phyloP scores from a whole-genome alignment of 2,113 vertebrate genomes.

The Suncus etruscus region DNA sequence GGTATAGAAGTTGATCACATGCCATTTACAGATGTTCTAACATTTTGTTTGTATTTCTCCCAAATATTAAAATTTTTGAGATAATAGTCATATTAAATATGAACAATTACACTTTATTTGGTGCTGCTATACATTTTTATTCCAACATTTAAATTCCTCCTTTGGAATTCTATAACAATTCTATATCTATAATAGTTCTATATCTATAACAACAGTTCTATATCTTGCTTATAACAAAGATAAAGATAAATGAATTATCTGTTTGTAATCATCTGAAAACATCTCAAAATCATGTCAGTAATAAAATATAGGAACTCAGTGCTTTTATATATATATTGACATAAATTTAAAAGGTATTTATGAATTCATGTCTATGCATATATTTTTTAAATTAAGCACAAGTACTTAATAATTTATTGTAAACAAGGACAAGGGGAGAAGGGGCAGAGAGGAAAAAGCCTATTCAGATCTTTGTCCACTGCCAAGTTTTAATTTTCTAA shows the following conservation, averaged over 20 bases:
- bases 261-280: background rate
- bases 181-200: too few relatives aligned
- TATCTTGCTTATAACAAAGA: background rate
- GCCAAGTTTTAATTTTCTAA: constrained; percentile 54
- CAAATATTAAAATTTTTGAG: constrained; percentile 45
- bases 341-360: too few relatives aligned
- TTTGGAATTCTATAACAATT: constrained; percentile 20
- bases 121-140: background rate
- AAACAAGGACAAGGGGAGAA: background rate
- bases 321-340: background rate
- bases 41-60: constrained; percentile 44
- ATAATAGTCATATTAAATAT: constrained; percentile 44
- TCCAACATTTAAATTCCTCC: constrained; percentile 17
- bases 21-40: background rate
- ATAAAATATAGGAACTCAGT: background rate
- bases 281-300: background rate
- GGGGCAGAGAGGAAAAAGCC: background rate
- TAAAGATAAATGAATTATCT: background rate
- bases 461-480: background rate
- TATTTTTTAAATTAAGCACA: too few relatives aligned
- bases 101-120: background rate
- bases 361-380: too few relatives aligned
- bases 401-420: background rate
- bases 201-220: too few relatives aligned
- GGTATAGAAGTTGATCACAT: constrained; percentile 22